Conservation (phyloP, 2,113 vertebrate species). For the Aegithalos caudatus region DNA sequence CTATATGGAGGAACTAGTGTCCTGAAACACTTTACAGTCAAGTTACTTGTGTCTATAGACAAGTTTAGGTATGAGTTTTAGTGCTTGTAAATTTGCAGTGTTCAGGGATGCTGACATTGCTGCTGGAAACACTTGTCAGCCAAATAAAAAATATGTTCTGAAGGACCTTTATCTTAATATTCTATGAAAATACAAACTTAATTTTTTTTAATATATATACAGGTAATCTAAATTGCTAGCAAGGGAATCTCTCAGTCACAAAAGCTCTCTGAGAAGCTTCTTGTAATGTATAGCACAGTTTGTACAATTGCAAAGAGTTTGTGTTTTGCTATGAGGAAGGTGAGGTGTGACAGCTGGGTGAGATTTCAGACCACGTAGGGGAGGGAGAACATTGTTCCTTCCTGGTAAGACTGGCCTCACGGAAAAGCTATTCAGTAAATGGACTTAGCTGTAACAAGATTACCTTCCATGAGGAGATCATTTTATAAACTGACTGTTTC, state of each 20-base stretch:
- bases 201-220: background rate
- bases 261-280: background rate
- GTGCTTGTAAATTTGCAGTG: background rate
- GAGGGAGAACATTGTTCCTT: background rate
- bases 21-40: rapidly evolving
- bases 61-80: background rate
- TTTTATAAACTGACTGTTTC: slow-evolving; percentile 33
- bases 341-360: background rate
- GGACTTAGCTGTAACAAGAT: slow-evolving; percentile 27
- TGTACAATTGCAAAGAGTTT: background rate
- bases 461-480: slow-evolving; percentile 19
- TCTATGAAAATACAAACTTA: background rate
- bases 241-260: background rate
- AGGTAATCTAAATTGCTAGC: background rate
- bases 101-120: background rate
- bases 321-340: background rate
- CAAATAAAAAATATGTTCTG: background rate
- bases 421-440: background rate
- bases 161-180: background rate
- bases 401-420: background rate
- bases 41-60: background rate
- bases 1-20: background rate
- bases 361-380: background rate
- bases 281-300: background rate
- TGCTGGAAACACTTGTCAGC: background rate